Evolutionary conservation across 2,113 vertebrate species (phyloP).

Genomic region (Sinocyclocheilus anshuiensis): DNA sequence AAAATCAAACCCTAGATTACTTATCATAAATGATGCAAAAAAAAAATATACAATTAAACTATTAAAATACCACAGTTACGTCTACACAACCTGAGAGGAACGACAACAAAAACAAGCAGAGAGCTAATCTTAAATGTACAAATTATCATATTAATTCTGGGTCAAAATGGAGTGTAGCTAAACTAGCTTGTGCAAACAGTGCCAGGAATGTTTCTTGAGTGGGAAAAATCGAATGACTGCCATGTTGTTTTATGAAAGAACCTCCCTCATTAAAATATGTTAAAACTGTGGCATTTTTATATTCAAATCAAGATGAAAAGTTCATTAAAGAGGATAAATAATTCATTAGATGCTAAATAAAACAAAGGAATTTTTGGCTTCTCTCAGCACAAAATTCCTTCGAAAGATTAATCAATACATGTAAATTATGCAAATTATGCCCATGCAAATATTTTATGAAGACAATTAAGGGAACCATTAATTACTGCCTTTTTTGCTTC

Average conservation of each 20-base stretch:
- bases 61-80: not conserved
- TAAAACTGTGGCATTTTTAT: slow-evolving; percentile 95
- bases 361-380: slow-evolving; percentile 99
- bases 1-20: not conserved
- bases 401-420: slow-evolving; percentile 99
- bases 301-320: slow-evolving; percentile 99
- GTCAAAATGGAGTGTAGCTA: slow-evolving; percentile 42
- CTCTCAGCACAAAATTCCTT: slow-evolving; percentile 99
- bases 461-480: slow-evolving; percentile 99
- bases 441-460: slow-evolving; percentile 99
- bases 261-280: slow-evolving; percentile 79
- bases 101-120: slow-evolving; percentile 17
- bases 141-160: slow-evolving; percentile 55
- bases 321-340: slow-evolving; percentile 99
- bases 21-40: not conserved
- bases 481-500: slow-evolving; percentile 99
- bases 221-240: slow-evolving; percentile 59
- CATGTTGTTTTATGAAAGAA: slow-evolving; percentile 66
- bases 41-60: not conserved
- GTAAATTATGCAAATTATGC: slow-evolving; percentile 99
- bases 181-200: slow-evolving; percentile 42
- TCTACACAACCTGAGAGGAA: not conserved
- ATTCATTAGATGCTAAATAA: slow-evolving; percentile 99
- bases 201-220: slow-evolving; percentile 49
- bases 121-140: slow-evolving; percentile 38